These are phyloP conservation scores for Notodonta dromedarius DNA, from an alignment of 2,888 invertebrate genomes.

Conservation along the genomic window DNA sequence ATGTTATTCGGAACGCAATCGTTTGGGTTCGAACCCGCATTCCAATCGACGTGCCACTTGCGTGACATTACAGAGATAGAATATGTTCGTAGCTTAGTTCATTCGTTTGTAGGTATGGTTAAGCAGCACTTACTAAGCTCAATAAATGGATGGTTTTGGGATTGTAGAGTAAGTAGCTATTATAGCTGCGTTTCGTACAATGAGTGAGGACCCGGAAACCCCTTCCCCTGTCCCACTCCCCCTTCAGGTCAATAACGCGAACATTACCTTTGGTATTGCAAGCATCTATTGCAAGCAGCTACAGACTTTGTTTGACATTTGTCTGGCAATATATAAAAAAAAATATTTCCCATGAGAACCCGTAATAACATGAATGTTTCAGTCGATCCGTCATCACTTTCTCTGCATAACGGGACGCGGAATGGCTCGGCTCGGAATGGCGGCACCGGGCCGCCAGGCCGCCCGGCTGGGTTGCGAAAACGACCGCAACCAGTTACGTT, in stretches of 20 bases:
- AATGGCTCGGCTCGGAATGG: neutral
- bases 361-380: neutral
- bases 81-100: neutral
- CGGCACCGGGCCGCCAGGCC: neutral
- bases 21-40: constrained; percentile 60
- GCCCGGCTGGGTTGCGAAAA: neutral
- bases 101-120: neutral
- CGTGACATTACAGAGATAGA: constrained; percentile 58
- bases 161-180: neutral
- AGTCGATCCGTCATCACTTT: neutral
- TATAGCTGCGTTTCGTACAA: too few relatives aligned
- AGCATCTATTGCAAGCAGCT: too few relatives aligned
- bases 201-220: too few relatives aligned
- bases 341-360: neutral
- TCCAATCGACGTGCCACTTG: constrained; percentile 64
- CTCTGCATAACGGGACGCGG: constrained; percentile 5
- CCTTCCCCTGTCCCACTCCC: too few relatives aligned
- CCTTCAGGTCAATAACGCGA: too few relatives aligned
- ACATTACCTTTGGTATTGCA: too few relatives aligned
- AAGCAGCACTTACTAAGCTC: constrained; percentile 6
- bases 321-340: neutral
- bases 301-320: too few relatives aligned
- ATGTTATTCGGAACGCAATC: constrained; percentile 52
- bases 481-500: constrained; percentile 2
- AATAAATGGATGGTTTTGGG: constrained; percentile 10